Conservation (phyloP, 2,888 invertebrate genomes). For the Pollenia labialis region DNA sequence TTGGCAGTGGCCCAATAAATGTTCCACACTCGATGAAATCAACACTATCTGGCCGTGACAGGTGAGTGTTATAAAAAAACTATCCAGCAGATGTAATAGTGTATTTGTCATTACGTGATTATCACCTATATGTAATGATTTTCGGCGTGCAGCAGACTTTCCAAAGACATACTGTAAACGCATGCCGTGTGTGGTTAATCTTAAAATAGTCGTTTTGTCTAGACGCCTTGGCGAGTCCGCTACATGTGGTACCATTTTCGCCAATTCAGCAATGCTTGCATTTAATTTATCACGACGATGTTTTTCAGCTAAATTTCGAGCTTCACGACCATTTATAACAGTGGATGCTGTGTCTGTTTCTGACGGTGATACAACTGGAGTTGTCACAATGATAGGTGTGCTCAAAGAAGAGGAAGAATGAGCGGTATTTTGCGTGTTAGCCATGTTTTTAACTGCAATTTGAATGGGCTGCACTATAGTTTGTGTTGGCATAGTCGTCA, state of each 20-base stretch:
- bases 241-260: constrained; percentile 92
- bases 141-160: constrained; percentile 77
- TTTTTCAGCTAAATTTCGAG: constrained; percentile 95
- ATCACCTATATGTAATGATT: constrained; percentile 49
- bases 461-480: constrained; percentile 56
- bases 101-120: constrained; percentile 85
- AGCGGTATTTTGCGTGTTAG: constrained; percentile 33
- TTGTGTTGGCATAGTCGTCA: constrained; percentile 60
- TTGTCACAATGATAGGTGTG: background rate
- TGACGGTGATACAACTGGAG: constrained; percentile 11
- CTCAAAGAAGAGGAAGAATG: constrained; percentile 23
- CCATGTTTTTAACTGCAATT: constrained; percentile 49
- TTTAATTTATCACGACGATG: constrained; percentile 95
- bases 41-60: constrained; percentile 93
- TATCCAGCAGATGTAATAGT: constrained; percentile 89
- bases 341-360: constrained; percentile 19
- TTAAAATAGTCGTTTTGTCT: constrained; percentile 95
- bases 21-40: constrained; percentile 94
- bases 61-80: constrained; percentile 92
- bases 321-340: constrained; percentile 88
- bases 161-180: constrained; percentile 88
- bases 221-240: constrained; percentile 92
- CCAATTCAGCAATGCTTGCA: constrained; percentile 92
- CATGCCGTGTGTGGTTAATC: constrained; percentile 93
- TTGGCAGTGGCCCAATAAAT: constrained; percentile 93